Conservation (phyloP, 1,140 invertebrate species). For the Halictus rubicundus region DNA sequence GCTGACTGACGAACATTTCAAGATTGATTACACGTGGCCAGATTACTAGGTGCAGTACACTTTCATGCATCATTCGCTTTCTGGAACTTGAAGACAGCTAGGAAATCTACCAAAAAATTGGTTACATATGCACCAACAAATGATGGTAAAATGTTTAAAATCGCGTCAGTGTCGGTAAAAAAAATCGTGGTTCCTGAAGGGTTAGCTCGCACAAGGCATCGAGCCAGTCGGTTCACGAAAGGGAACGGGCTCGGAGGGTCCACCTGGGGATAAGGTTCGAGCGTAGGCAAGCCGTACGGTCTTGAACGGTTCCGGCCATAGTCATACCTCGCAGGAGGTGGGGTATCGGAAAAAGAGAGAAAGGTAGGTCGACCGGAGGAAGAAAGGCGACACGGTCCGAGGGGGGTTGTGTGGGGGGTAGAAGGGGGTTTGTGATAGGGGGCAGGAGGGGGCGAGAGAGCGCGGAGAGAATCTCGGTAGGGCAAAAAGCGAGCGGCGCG, state of each 20-base stretch:
- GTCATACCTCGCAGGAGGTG: not conserved
- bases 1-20: too few species aligned
- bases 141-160: too few species aligned
- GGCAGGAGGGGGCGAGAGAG: slow-evolving; percentile 20
- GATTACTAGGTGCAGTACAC: too few species aligned
- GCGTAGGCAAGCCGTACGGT: slow-evolving; percentile 14
- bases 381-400: slow-evolving; percentile 21
- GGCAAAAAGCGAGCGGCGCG: slow-evolving; percentile 77
- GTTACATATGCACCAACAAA: too few species aligned
- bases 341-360: slow-evolving; percentile 40
- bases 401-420: too few species aligned
- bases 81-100: too few species aligned
- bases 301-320: slow-evolving; percentile 11
- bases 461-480: slow-evolving; percentile 51
- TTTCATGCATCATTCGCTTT: too few species aligned
- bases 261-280: slow-evolving; percentile 11
- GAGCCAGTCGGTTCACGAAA: not conserved
- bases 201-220: not conserved
- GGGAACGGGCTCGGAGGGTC: slow-evolving; percentile 14
- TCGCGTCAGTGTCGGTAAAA: too few species aligned
- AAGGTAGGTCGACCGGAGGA: slow-evolving; percentile 9
- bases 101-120: too few species aligned
- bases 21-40: too few species aligned
- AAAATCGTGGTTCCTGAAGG: too few species aligned
- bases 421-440: slow-evolving; percentile 8